Base-by-base conservation (phyloP, 2,797 vertebrate genomes). In the Meda fulgida region DNA sequence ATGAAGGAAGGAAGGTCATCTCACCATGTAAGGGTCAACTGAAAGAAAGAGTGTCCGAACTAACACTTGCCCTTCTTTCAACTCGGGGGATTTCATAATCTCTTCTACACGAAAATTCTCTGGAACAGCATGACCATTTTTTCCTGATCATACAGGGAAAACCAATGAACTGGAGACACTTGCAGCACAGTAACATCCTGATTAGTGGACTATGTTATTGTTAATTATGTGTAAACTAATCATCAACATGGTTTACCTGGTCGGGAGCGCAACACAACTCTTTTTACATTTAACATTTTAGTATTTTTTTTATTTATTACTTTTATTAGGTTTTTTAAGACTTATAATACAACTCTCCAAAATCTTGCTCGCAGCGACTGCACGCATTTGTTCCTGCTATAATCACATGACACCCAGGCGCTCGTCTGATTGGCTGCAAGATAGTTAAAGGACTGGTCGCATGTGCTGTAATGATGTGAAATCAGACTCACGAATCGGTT, bases 1-100 rank as follows among this genome's bases (percentile, higher is more conserved):
- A 26, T 19, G 4, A 63, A 38, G 0, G 3, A 31, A 46, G n/a
- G 6, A 58, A 48, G n/a, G 51, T 63, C 11, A 6, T 70, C 81
- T 87, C 94, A 99, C 97, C 97, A 99, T 98, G 90, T 99, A 99
- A n/a, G 98, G 97, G 90, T 99, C 98, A 87, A 99, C 98, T 78
- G 98, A 99, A 10, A 99, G 96, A 91, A 95, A 98, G 43, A 96
- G 92, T 13, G 98, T 98, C 93, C 93, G 94, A 85, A 96, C 95
- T 55, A 93, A 91, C 40, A 97, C 96, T 80, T 98, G 94, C 40
- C 96, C 97, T 0, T 91, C 93, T 43, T 89, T 89, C 78, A 98
- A 87, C 0, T 89, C 93, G 80, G 93, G 90, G 10, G 92, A 48
- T 77, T 98, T 90, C 73, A 66, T 93, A 11, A 87, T 88, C 85